phyloP scores from a whole-genome alignment of 2,797 vertebrate species.

The Tachyglossus aculeatus region DNA sequence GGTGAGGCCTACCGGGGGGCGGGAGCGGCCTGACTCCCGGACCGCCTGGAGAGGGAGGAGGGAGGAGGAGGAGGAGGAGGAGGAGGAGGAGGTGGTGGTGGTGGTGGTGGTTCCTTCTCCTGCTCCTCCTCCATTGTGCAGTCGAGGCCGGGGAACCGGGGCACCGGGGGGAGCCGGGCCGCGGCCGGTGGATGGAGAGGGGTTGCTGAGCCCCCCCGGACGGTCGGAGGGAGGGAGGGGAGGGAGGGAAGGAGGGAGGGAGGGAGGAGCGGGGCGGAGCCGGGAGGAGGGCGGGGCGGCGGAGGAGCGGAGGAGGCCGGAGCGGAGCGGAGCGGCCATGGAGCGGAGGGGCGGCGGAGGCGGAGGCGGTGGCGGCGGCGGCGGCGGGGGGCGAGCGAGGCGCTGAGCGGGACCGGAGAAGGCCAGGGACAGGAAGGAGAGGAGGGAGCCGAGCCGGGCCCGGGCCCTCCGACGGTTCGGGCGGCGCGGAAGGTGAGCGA shows the following conservation, averaged over 20 bases:
- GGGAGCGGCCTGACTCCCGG: background rate
- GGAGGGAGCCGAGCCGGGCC: background rate
- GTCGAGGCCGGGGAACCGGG: constrained; percentile 42
- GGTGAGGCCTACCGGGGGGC: background rate
- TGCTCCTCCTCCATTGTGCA: constrained; percentile 71
- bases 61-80: constrained; percentile 48
- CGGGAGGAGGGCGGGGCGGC: too few relatives aligned
- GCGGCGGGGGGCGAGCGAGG: background rate
- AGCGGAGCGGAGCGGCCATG: too few relatives aligned
- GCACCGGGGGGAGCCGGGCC: too few relatives aligned
- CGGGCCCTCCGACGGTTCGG: background rate
- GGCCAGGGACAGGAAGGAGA: too few relatives aligned
- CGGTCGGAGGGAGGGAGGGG: background rate
- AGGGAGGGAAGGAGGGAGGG: background rate
- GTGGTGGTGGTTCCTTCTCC: constrained; percentile 52
- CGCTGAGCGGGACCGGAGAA: background rate
- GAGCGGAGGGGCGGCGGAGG: background rate
- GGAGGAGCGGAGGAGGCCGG: too few relatives aligned
- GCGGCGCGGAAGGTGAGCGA: background rate
- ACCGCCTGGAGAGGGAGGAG: too few relatives aligned
- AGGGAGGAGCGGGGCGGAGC: too few relatives aligned
- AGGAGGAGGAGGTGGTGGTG: constrained; percentile 46
- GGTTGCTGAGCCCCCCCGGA: background rate
- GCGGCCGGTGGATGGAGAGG: background rate
- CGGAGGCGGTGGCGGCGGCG: background rate